Evolutionary conservation across 2,797 vertebrate species (phyloP), one percentile per base, ranked within the genome.

Genomic region (Chanos chanos): DNA sequence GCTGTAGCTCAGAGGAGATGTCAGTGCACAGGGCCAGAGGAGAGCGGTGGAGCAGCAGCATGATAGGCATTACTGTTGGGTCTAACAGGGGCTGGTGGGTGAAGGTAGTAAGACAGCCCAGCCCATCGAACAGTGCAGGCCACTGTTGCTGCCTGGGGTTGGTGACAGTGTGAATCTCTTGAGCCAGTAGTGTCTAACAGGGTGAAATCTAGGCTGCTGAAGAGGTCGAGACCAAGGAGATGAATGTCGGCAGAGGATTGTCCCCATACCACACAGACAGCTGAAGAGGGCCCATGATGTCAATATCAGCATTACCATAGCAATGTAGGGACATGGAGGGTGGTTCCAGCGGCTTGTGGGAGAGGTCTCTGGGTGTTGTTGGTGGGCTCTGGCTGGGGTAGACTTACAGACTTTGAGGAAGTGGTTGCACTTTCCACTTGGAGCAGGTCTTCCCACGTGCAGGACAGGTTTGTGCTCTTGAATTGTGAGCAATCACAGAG

Each of bases 51-150:
- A 63, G 64, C 28, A 24, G 59, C 25, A 53, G 63, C 6, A 66
- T 57, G 5, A 52, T 16, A 1, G 39, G 12, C 0, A 5, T 27
- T 7, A 64, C 60, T 1, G 27, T 13, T 5, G 55, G n/a, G 41
- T 56, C 18, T 5, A 64, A 7, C 6, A 60, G 33, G 4, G 64
- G 58, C 9, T 62, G 12, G 45, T 62, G 52, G n/a, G 22, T 24
- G 9, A 58, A 71, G 1, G 30, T 44, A 15, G 31, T 1, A 7
- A 48, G 13, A 9, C 39, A 57, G 4, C 51, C 68, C n/a, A 71
- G 6, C 7, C 45, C 53, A 9, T 43, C 12, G 37, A 66, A 63
- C 13, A 71, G 13, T 15, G 7, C 16, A n/a, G 21, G 25, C n/a
- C 50, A 50, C 16, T 62, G 22, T 22, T 41, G 50, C 30, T 57